Evolutionary conservation across 1,140 invertebrate species (phyloP).

Genomic region (Cephus cinctus): DNA sequence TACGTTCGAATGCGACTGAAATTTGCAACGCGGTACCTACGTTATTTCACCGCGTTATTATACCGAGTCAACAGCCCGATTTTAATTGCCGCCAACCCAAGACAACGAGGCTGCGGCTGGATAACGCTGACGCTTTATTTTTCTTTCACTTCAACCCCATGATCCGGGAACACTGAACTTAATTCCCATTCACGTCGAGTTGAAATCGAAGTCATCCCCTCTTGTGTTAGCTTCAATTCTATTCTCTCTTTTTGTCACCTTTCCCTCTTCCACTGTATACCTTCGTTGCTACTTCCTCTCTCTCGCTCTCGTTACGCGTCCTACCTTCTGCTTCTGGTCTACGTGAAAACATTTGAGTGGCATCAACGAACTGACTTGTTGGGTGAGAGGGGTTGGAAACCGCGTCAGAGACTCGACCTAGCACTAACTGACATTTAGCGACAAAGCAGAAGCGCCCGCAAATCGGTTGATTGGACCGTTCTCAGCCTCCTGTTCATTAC

Average conservation of each 20-base stretch:
- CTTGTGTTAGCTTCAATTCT: too few relatives aligned
- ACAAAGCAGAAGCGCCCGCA: constrained; percentile 5
- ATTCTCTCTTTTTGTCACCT: too few relatives aligned
- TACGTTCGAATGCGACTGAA: too few relatives aligned
- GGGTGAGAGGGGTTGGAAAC: neutral
- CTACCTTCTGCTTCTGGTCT: too few relatives aligned
- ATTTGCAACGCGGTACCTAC: too few relatives aligned
- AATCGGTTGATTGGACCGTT: constrained; percentile 20
- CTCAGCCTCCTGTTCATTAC: constrained; percentile 16
- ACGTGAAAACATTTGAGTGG: constrained; percentile 1
- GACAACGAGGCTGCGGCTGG: neutral
- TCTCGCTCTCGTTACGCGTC: too few relatives aligned
- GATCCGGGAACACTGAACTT: neutral
- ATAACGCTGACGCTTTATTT: neutral
- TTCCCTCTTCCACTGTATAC: neutral
- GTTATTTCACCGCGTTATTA: neutral
- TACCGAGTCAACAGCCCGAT: neutral
- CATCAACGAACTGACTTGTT: neutral
- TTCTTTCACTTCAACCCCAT: neutral
- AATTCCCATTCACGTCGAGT: neutral
- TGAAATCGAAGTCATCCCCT: neutral
- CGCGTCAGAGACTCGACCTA: neutral
- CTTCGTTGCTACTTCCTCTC: neutral
- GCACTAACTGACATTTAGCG: constrained; percentile 3
- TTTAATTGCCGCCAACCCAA: neutral